Evolutionary conservation across 2,113 vertebrate species (phyloP), one percentile per base, ranked within the genome.

Genomic region (Hucho hucho): DNA sequence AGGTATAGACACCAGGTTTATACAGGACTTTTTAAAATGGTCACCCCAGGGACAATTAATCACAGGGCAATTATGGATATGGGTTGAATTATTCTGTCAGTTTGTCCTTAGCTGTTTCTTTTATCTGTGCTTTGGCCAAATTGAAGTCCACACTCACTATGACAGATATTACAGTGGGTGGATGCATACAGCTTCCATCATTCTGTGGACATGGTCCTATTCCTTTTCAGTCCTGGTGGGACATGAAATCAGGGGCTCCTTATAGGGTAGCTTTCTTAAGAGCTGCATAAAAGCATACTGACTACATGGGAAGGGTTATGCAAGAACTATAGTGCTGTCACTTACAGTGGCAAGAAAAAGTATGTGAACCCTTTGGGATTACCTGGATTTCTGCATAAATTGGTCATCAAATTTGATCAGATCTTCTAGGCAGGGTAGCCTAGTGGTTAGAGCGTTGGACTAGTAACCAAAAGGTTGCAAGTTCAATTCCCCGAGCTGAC

Each of bases 1-100:
- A 74, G 72, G 64, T 37, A 73, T 75, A 71, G 78, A 78, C 79
- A 73, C 28, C 6, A 43, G 68, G 24, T 64, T 72, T 2, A 63
- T 53, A 74, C 53, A 63, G 11, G 47, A 13, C 1, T 32, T 56
- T 53, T 43, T 69, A 53, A 88, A 89, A 88, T 82, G 85, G 78
- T 70, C 74, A 29, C 1, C 37, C 37, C 7, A 1, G 53, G 18
- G 73, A 78, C 26, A 66, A 80, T 85, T 85, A 90, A 74, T 88
- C 87, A 89, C 11, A 24, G 25, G 72, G 75, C 79, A 87, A 83
- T 85, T 84, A 83, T 74, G 56, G 53, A 70, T 69, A 37, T 76
- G 16, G 16, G 16, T 53, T 14, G 16, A 83, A 82, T 83, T 82
- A 78, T 74, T 6, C 72, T 70, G 59, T 28, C 18, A 47, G 28